Percentiles rank a stretch among this genome's conserved stretches.
Conservation (phyloP, 2,888 invertebrate genomes). For the Mesochorus sp. region DNA sequence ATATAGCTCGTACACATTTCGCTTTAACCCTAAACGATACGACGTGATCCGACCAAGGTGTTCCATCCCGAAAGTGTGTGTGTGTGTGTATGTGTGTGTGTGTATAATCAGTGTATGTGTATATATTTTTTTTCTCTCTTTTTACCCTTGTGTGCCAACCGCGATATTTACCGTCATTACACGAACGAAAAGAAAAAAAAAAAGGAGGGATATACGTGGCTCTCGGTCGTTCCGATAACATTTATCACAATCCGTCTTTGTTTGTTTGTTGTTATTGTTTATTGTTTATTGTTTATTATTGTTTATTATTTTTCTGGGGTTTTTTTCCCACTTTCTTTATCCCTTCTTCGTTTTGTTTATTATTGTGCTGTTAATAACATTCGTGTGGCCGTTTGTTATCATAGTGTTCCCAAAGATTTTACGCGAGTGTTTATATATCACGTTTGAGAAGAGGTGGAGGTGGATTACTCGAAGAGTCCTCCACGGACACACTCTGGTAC, state of each 20-base stretch:
- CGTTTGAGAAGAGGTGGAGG: slow-evolving; percentile 24
- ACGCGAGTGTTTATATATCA: slow-evolving; percentile 34
- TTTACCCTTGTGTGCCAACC: background rate
- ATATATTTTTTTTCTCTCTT: background rate
- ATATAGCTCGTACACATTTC: slow-evolving; percentile 23
- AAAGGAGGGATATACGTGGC: slow-evolving; percentile 6
- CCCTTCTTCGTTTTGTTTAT: slow-evolving; percentile 1
- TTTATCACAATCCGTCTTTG: no score
- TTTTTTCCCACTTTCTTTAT: slow-evolving; percentile 27
- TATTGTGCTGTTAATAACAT: background rate
- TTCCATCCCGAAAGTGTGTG: slow-evolving; percentile 20
- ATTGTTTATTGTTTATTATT: no score
- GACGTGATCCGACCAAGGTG: slow-evolving; percentile 61
- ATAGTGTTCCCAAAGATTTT: slow-evolving; percentile 9
- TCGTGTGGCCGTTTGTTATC: background rate
- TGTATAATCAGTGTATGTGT: no score
- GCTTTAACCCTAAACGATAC: slow-evolving; percentile 62
- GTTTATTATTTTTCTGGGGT: slow-evolving; percentile 5
- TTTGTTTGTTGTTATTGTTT: background rate
- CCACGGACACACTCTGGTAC: slow-evolving; percentile 29
- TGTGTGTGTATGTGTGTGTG: background rate
- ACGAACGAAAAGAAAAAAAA: background rate
- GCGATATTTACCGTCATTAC: background rate
- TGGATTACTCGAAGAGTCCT: slow-evolving; percentile 62
- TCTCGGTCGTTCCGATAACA: slow-evolving; percentile 12